Evolutionary conservation across 2,113 vertebrate genomes (phyloP), one percentile per base, ranked within the genome.

Genomic region (Smithornis capensis): DNA sequence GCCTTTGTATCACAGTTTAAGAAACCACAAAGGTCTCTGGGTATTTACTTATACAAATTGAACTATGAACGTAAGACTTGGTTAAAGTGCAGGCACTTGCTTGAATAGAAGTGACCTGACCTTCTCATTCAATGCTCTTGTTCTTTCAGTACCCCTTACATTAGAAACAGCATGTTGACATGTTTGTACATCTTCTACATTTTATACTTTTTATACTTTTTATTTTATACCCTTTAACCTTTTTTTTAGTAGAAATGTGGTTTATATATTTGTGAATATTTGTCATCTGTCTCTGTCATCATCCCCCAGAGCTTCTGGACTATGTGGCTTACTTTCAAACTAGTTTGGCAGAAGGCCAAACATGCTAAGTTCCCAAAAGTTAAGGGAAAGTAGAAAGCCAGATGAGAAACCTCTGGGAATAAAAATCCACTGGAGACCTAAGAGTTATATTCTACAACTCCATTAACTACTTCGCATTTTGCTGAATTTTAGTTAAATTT

Each of bases 391-490:
- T 89, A 83, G 86, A 93, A 93, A 90, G 68, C 59, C 92, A 95
- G 86, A 96, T 94, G 83, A 94, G 80, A 87, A 70, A 60, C 71
- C 75, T 89, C 83, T 94, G 95, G 91, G 92, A 94, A 94, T 84
- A 91, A 75, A 87, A 90, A 60, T 74, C 47, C 52, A 74, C 5
- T 0, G 55, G 35, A 91, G 42, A 35, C 60, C 60, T 68, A 67
- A 56, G 35, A 92, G 52, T 65, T 53, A 64, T 52, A 73, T 71
- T 83, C 65, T 79, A 22, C 44, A 88, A 35, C 5, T 77, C 33
- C 8, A 49, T 86, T 92, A 93, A 83, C 82, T 71, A 50, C 63
- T 95, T 68, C 5, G 3, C 81, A 27, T 75, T 96, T 80, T 83
- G 37, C 23, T 83, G 37, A 91, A 57, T 89, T 87, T 84, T 56